These are phyloP conservation scores for Pandemis heparana DNA, from an alignment of 2,888 invertebrate genomes.

Conservation along the genomic window DNA sequence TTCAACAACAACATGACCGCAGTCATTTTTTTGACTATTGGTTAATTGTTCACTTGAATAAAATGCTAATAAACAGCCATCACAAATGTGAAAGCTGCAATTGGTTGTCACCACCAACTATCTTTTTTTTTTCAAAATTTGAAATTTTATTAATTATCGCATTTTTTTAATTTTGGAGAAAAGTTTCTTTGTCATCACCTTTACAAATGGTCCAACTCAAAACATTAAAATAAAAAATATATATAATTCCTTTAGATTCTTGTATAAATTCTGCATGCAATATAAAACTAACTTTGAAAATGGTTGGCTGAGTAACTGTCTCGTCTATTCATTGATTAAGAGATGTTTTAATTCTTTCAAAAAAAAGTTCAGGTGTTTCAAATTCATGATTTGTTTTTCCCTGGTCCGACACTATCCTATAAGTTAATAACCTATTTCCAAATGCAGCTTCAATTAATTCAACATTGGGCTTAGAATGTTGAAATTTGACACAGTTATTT, in stretches of 20 bases:
- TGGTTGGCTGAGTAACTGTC: conserved; percentile 1
- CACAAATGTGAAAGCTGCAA: conserved; percentile 32
- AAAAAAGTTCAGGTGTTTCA: conserved; percentile 17
- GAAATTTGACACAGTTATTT: conserved; percentile 7
- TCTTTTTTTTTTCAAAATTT: conserved; percentile 13
- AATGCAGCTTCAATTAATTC: conserved; percentile 13
- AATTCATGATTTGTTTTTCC: conserved; percentile 6
- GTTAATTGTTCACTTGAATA: conserved; percentile 37
- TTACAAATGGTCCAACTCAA: conserved; percentile 20
- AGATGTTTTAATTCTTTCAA: neutral
- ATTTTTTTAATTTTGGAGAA: conserved; percentile 10
- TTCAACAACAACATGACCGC: conserved; percentile 44
- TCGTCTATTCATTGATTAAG: conserved; percentile 15
- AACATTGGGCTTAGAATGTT: conserved; percentile 8
- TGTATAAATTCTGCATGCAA: conserved; percentile 17
- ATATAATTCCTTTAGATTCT: neutral
- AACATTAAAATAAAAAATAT: conserved; percentile 21
- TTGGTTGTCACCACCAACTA: conserved; percentile 8
- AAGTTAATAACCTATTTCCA: conserved; percentile 23
- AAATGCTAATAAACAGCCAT: conserved; percentile 45
- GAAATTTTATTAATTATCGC: conserved; percentile 5
- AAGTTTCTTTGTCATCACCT: conserved; percentile 1
- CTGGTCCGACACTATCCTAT: neutral
- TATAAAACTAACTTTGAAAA: conserved; percentile 18
- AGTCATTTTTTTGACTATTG: conserved; percentile 43